Evolutionary conservation across 1,140 invertebrate species (phyloP).

Genomic region (Drosophila pectinifera): DNA sequence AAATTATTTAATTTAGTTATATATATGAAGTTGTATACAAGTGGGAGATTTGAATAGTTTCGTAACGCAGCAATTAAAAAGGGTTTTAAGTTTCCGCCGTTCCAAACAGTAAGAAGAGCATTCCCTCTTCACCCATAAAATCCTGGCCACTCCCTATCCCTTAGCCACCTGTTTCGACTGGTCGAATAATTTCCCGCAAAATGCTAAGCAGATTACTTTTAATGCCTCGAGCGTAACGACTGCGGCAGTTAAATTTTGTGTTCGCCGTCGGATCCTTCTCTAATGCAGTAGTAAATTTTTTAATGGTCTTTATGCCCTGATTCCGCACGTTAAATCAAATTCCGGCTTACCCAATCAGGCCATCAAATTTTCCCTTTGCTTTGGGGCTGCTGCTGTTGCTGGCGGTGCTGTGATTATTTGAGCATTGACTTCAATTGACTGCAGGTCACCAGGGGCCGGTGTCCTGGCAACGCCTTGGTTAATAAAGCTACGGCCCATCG

Average conservation of each 20-base stretch:
- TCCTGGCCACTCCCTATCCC: background rate
- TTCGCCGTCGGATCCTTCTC: conserved; percentile 34
- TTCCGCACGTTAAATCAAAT: conserved; percentile 65
- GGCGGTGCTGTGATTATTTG: conserved; percentile 61
- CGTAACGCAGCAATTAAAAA: background rate
- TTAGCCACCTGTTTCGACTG: conserved; percentile 58
- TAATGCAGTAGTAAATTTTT: conserved; percentile 54
- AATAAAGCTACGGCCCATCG: conserved; percentile 62
- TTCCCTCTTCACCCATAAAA: background rate
- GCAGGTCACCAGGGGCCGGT: conserved; percentile 10
- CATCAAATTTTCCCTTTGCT: conserved; percentile 30
- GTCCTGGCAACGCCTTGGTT: conserved; percentile 57
- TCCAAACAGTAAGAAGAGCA: conserved; percentile 2
- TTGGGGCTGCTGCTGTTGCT: background rate
- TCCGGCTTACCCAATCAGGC: conserved; percentile 62
- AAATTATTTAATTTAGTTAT: too few relatives aligned
- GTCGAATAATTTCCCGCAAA: conserved; percentile 66
- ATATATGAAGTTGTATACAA: background rate
- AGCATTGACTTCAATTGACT: conserved; percentile 69
- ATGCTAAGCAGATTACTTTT: conserved; percentile 75
- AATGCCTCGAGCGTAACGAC: conserved; percentile 65
- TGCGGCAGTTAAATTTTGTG: conserved; percentile 74
- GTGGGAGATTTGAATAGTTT: too few relatives aligned
- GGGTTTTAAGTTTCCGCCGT: too few relatives aligned
- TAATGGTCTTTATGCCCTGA: conserved; percentile 42